Conservation (phyloP, 37 sponge, comb jelly and placozoan genomes). For the Spongilla lacustris region DNA sequence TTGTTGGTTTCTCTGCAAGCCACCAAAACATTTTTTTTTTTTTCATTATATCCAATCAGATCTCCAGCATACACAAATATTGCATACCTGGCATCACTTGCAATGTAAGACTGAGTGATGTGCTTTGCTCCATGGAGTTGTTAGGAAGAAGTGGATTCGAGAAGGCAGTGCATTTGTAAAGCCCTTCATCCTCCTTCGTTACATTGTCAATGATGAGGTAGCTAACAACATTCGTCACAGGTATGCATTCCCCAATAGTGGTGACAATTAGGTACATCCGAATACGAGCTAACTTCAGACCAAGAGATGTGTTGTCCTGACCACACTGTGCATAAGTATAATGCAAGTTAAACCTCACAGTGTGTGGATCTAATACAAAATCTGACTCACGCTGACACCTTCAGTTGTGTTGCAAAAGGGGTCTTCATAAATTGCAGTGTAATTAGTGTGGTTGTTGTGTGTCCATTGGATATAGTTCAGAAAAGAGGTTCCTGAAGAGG, state of each 20-base stretch:
- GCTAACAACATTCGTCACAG: background rate
- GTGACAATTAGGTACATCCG: background rate
- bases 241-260: background rate
- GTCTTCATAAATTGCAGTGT: background rate
- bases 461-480: background rate
- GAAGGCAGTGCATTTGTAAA: background rate
- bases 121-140: background rate
- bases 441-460: background rate
- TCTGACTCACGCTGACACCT: background rate
- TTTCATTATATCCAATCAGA: no score
- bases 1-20: background rate
- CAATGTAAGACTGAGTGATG: background rate
- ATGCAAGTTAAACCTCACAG: background rate
- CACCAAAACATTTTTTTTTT: background rate
- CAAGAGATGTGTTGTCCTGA: background rate
- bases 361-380: no score
- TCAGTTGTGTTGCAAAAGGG: background rate
- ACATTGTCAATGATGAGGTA: background rate
- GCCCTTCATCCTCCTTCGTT: background rate
- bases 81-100: background rate
- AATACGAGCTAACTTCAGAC: background rate
- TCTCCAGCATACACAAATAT: no score
- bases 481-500: background rate
- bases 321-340: background rate
- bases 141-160: background rate